A percentile compares a stretch with the other conserved stretches of the same genome.
phyloP scores from a whole-genome alignment of 2,888 invertebrate genomes.

The Anorthoa munda region DNA sequence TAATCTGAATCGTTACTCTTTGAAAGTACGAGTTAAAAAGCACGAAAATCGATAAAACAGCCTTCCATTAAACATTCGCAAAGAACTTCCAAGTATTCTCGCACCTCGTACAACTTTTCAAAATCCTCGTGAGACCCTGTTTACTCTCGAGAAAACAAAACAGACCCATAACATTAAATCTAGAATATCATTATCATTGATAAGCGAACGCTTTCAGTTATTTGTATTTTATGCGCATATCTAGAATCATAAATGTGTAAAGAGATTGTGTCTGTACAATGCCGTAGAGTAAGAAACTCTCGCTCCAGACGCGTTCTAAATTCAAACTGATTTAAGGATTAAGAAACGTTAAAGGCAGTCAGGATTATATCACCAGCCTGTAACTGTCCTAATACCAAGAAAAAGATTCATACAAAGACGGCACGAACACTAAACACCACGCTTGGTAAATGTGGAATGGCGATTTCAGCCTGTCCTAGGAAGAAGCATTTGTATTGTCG shows the following conservation, averaged over 20 bases:
- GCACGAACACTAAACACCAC: too few relatives aligned
- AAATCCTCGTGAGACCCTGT: slow-evolving; percentile 45
- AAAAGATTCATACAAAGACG: too few relatives aligned
- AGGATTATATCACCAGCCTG: not conserved
- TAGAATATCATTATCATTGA: slow-evolving; percentile 66
- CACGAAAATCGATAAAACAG: not conserved
- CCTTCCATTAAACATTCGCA: slow-evolving; percentile 1
- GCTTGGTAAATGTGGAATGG: too few relatives aligned
- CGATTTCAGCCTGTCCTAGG: too few relatives aligned
- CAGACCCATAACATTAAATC: slow-evolving; percentile 59
- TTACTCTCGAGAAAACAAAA: slow-evolving; percentile 59
- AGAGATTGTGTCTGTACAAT: slow-evolving; percentile 52
- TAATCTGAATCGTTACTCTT: not conserved
- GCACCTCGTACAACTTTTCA: slow-evolving; percentile 27
- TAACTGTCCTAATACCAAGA: too few relatives aligned
- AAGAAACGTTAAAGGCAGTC: not conserved
- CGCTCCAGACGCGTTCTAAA: not conserved
- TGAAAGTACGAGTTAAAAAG: not conserved
- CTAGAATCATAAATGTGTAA: slow-evolving; percentile 61
- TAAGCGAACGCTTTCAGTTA: slow-evolving; percentile 60
- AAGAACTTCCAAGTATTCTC: slow-evolving; percentile 16
- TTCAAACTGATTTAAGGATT: not conserved
- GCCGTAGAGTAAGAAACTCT: slow-evolving; percentile 8
- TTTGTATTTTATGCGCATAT: slow-evolving; percentile 68
- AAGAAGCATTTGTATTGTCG: too few relatives aligned